Evolutionary conservation across 2,797 vertebrate genomes (phyloP), one percentile per base, ranked within the genome.

Genomic region (Micropoecilia bifurca): DNA sequence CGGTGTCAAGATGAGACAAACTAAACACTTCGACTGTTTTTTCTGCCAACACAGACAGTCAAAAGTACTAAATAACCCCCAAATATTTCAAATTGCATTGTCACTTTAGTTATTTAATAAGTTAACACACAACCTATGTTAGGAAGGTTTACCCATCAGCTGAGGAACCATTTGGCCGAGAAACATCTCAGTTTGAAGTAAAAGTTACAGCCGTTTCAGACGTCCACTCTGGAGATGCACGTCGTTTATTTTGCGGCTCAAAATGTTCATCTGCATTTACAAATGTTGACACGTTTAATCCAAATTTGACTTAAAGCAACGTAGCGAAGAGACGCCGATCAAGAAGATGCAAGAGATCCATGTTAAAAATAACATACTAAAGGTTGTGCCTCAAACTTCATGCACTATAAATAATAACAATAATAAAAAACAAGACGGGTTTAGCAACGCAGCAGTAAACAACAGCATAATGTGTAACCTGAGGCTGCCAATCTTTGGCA

Each of bases 321-420:
- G 80, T 41, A 93, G 94, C 89, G 95, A 96, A 96, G 93, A 87
- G 90, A 86, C 68, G 91, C 91, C 91, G 91, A 93, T 91, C 94
- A 94, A 90, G 85, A 94, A 89, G 86, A 91, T 90, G 48, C 76
- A 90, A 83, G 53, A 82, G 91, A 95, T 84, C 87, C 55, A 77
- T 87, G 75, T 89, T 79, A 83, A 80, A 88, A 87, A 82, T 36
- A 86, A 85, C 79, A 83, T 30, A 61, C 9, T 68, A 47, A 84
- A 57, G 73, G 75, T 14, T 66, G 81, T 75, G 47, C 66, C 73
- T 76, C 12, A 20, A 45, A 74, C 73, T 83, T 74, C 86, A 91
- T 92, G 88, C 88, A 80, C 78, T 84, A 80, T 73, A 74, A 80
- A 83, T 74, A 78, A 25, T 53, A 53, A 22, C 18, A 78, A 50